Evolutionary conservation across 2,797 vertebrate genomes (phyloP), one percentile per base, ranked within the genome.

Genomic region (Ctenochaetus hawaiiensis): DNA sequence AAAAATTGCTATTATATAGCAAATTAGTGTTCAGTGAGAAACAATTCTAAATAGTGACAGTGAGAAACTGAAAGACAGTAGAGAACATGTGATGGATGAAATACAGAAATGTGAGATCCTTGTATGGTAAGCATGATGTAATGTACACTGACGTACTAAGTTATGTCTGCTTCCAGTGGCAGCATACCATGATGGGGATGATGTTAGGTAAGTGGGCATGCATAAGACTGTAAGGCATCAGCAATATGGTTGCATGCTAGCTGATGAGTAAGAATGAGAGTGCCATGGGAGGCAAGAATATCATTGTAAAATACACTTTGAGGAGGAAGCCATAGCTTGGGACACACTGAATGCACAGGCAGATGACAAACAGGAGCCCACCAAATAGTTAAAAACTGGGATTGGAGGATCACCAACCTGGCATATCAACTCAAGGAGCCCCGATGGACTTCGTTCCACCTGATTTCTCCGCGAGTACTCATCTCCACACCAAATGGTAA

Each of bases 401-500:
- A 93, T 95, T 95, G 96, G 94, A 97, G 95, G 91, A 92, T 96
- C 96, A 99, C 98, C 97, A 99, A 99, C 98, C 98, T 99, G 97
- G 94, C 91, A 94, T 93, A 95, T 96, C 96, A 96, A 97, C 94
- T 96, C 96, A 96, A 94, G 96, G 96, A 96, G 96, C 83, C 91
- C 84, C 80, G 89, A 83, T 93, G 96, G 96, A 95, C 91, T 78
- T 73, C 66, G 81, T 77, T 95, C 94, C 94, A 85, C 83, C 84
- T 85, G 91, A 91, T 89, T 91, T 96, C 94, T 97, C 96, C 96
- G 8, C 91, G 95, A 96, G 95, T 95, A 95, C 94, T 94, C 95
- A 94, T 96, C 95, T 96, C 96, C 96, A 95, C 96, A 93, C 94
- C 82, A 81, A 88, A 89, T 45, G 80, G 68, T 83, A 70, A 54